Evolutionary conservation across 1,140 invertebrate genomes (phyloP).

Genomic region (Polypedilum vanderplanki): DNA sequence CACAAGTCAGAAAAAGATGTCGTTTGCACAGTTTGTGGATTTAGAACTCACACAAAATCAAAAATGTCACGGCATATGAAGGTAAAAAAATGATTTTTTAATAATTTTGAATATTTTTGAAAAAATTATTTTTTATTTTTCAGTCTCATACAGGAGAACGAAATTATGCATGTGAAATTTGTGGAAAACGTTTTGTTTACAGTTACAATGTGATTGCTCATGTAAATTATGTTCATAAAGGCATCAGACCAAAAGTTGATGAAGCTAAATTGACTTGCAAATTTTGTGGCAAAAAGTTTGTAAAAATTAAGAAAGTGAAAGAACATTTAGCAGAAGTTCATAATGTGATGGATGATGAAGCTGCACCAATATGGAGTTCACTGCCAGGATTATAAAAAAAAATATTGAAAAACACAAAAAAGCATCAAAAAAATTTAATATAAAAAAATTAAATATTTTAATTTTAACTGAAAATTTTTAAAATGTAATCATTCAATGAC

Average conservation of each 20-base stretch:
- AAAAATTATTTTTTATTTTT: no score
- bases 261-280: not conserved
- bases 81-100: no score
- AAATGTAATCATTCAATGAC: no score
- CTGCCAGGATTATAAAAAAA: no score
- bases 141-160: not conserved
- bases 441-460: no score
- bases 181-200: constrained; percentile 46
- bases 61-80: not conserved
- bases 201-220: not conserved
- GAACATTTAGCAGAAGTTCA: constrained; percentile 4
- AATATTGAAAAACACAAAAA: no score
- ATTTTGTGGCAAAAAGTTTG: not conserved
- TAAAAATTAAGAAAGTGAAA: not conserved
- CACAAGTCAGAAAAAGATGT: not conserved
- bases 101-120: no score
- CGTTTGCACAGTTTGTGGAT: not conserved
- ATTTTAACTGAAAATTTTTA: no score
- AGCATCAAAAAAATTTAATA: no score
- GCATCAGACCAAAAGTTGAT: not conserved
- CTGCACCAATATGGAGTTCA: not conserved
- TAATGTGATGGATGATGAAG: not conserved
- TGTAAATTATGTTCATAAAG: not conserved
- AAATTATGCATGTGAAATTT: constrained; percentile 71
- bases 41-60: not conserved